phyloP scores from a whole-genome alignment of 2,888 invertebrate genomes.

The Orthosia gothica region DNA sequence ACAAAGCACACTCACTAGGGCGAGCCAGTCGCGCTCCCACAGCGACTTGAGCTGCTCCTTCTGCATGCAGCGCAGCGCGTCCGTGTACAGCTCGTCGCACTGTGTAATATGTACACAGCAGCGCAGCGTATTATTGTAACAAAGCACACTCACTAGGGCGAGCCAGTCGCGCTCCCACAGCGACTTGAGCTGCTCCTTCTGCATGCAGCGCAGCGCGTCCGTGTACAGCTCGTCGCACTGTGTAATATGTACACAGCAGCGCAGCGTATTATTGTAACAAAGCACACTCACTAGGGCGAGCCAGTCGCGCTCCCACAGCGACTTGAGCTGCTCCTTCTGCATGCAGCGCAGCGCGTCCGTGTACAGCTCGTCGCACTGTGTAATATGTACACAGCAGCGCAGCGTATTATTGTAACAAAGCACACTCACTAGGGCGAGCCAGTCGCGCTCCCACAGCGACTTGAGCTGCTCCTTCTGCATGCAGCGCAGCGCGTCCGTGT shows the following conservation, averaged over 20 bases:
- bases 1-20: conserved; percentile 89
- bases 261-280: no score
- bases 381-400: not conserved
- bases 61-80: conserved; percentile 96
- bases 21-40: conserved; percentile 98
- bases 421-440: conserved; percentile 93
- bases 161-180: conserved; percentile 98
- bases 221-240: conserved; percentile 98
- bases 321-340: conserved; percentile 95
- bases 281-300: conserved; percentile 92
- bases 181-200: conserved; percentile 95
- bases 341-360: conserved; percentile 97
- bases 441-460: conserved; percentile 97
- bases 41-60: conserved; percentile 95
- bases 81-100: conserved; percentile 98
- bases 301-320: conserved; percentile 98
- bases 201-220: conserved; percentile 97
- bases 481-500: conserved; percentile 96
- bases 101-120: conserved; percentile 83
- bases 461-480: conserved; percentile 96
- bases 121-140: no score
- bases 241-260: not conserved
- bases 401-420: no score
- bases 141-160: conserved; percentile 90
- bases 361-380: conserved; percentile 98